Evolutionary conservation across 2,888 invertebrate genomes (phyloP).

Genomic region (Acrocera orbiculus): DNA sequence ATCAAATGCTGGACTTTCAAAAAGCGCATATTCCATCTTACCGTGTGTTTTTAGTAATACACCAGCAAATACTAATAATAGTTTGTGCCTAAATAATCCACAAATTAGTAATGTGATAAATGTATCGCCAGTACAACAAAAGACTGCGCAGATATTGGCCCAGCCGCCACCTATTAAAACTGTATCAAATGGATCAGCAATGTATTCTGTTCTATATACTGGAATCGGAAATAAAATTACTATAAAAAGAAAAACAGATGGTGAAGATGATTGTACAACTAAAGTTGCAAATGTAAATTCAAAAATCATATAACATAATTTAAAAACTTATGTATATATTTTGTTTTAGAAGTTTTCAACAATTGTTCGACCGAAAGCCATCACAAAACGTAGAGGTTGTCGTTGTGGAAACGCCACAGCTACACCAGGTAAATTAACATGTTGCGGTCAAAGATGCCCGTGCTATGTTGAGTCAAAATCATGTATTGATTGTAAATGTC

Average conservation of each 20-base stretch:
- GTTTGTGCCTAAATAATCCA: constrained; percentile 10
- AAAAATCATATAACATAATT: neutral
- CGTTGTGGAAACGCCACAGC: constrained; percentile 82
- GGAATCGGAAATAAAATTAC: constrained; percentile 69
- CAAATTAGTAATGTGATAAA: constrained; percentile 9
- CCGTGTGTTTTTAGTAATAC: constrained; percentile 56
- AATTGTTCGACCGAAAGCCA: constrained; percentile 11
- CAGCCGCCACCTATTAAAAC: constrained; percentile 25
- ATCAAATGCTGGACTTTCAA: constrained; percentile 51
- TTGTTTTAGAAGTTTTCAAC: constrained; percentile 8
- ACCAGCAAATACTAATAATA: constrained; percentile 20
- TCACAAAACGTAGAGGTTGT: constrained; percentile 53
- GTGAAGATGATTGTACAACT: constrained; percentile 34
- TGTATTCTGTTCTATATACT: constrained; percentile 65
- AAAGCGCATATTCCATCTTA: constrained; percentile 54
- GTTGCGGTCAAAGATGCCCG: constrained; percentile 85
- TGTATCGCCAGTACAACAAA: constrained; percentile 8
- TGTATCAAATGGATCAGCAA: constrained; percentile 39
- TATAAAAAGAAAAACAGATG: constrained; percentile 56
- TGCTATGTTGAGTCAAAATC: constrained; percentile 84
- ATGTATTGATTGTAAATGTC: constrained; percentile 78
- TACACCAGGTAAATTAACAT: constrained; percentile 76
- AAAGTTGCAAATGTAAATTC: constrained; percentile 18
- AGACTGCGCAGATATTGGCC: constrained; percentile 11
- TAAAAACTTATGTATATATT: too few species aligned